These are phyloP conservation scores for Campoletis sonorensis DNA, from an alignment of 1,140 invertebrate genomes.

Conservation along the genomic window DNA sequence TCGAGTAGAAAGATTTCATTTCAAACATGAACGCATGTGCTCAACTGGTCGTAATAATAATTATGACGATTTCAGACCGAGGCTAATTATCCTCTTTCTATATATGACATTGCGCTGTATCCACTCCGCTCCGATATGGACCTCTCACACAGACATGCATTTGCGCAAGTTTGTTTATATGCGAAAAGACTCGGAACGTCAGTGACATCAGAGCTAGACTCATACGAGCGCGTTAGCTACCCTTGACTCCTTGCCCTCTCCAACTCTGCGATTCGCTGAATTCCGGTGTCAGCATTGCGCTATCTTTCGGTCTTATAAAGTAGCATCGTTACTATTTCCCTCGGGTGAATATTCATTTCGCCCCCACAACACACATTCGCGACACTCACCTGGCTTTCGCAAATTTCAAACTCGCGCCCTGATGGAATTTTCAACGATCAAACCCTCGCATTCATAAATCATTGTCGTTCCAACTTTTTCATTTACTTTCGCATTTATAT, in stretches of 20 bases:
- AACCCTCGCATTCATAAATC: neutral
- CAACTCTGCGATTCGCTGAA: neutral
- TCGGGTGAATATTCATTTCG: slow-evolving; percentile 15
- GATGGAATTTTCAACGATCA: neutral
- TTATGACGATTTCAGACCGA: slow-evolving; percentile 36
- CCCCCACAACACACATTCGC: neutral
- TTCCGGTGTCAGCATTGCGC: slow-evolving; percentile 24
- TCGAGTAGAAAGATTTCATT: neutral
- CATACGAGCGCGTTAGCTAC: slow-evolving; percentile 38
- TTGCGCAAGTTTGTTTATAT: neutral
- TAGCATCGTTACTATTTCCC: slow-evolving; percentile 20
- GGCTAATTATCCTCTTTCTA: slow-evolving; percentile 35
- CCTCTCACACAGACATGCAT: neutral
- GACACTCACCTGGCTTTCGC: neutral
- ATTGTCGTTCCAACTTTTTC: too few species aligned
- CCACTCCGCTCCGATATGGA: neutral
- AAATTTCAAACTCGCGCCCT: neutral
- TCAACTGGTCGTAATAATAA: slow-evolving; percentile 24
- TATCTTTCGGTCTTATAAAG: slow-evolving; percentile 23
- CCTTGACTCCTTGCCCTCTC: slow-evolving; percentile 38
- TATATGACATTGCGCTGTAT: slow-evolving; percentile 28
- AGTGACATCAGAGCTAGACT: slow-evolving; percentile 16
- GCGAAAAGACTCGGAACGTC: neutral
- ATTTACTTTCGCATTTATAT: too few species aligned
- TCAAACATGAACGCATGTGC: neutral